These are phyloP conservation scores for Cecropterus lyciades DNA, from an alignment of 1,140 invertebrate species.

Conservation along the genomic window DNA sequence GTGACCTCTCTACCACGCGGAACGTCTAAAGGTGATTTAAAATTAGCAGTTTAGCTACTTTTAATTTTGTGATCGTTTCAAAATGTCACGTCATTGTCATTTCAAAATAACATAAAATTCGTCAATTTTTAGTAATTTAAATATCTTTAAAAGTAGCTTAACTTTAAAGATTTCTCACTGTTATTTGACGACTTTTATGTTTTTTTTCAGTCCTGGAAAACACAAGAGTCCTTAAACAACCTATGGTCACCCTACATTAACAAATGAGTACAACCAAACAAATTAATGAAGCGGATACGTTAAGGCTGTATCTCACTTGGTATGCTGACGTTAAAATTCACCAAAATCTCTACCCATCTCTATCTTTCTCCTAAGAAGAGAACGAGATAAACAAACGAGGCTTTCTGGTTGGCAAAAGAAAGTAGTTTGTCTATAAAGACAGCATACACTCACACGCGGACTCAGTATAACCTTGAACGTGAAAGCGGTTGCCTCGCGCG, in stretches of 20 bases:
- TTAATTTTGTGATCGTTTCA: no score
- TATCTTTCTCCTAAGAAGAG: background rate
- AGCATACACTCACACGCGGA: conserved; percentile 40
- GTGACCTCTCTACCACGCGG: no score
- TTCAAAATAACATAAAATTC: no score
- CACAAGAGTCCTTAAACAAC: background rate
- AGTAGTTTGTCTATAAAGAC: conserved; percentile 62
- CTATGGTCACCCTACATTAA: conserved; percentile 7
- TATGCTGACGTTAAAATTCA: conserved; percentile 5
- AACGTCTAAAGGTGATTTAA: no score
- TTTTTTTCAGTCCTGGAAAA: no score
- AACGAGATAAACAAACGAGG: conserved; percentile 10
- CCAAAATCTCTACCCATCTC: conserved; percentile 4
- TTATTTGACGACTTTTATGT: no score
- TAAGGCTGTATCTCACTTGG: conserved; percentile 16
- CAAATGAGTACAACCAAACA: conserved; percentile 35
- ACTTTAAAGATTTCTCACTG: no score
- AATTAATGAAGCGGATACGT: conserved; percentile 40
- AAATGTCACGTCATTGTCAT: no score
- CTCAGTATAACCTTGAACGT: conserved; percentile 64
- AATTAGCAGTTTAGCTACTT: no score
- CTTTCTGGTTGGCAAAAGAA: conserved; percentile 61
- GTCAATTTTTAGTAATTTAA: no score
- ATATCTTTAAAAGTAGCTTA: no score
- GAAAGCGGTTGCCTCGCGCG: conserved; percentile 43